These are phyloP conservation scores for Plecturocebus donacophilus DNA, from an alignment of 2,113 vertebrate genomes.

Conservation along the genomic window DNA sequence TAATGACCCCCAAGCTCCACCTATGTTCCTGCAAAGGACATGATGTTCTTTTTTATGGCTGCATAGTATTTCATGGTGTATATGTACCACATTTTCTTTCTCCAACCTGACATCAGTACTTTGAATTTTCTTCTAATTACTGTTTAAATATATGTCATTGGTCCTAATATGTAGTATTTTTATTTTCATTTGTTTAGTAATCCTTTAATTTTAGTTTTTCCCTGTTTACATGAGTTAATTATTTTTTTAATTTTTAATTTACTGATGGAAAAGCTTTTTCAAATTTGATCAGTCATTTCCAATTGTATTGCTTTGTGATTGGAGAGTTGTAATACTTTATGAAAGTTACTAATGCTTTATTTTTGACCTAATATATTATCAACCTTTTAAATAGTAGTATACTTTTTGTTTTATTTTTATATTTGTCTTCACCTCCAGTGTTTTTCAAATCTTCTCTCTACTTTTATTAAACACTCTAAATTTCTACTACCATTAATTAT, in stretches of 20 bases:
- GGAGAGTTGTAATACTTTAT: not conserved
- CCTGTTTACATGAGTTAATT: not conserved
- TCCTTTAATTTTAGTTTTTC: not conserved
- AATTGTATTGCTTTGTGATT: not conserved
- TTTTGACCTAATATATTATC: not conserved
- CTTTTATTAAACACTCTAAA: not conserved
- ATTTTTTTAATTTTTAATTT: conserved; percentile 10
- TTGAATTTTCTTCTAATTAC: not conserved
- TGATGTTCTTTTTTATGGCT: too few species aligned
- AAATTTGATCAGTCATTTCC: not conserved
- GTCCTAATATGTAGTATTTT: not conserved
- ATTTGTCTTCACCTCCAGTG: not conserved
- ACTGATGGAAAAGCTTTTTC: not conserved
- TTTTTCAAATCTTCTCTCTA: not conserved
- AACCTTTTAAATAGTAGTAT: not conserved
- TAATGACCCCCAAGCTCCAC: too few species aligned
- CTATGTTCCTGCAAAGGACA: too few species aligned
- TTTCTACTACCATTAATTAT: not conserved
- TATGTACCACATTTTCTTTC: too few species aligned
- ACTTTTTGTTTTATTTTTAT: not conserved
- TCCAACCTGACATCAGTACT: not conserved
- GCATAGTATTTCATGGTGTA: too few species aligned
- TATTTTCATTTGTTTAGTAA: not conserved
- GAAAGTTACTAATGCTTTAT: not conserved
- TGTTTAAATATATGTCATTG: not conserved